Base-by-base conservation (phyloP, 2,797 vertebrate genomes). In the Muscicapa striata region DNA sequence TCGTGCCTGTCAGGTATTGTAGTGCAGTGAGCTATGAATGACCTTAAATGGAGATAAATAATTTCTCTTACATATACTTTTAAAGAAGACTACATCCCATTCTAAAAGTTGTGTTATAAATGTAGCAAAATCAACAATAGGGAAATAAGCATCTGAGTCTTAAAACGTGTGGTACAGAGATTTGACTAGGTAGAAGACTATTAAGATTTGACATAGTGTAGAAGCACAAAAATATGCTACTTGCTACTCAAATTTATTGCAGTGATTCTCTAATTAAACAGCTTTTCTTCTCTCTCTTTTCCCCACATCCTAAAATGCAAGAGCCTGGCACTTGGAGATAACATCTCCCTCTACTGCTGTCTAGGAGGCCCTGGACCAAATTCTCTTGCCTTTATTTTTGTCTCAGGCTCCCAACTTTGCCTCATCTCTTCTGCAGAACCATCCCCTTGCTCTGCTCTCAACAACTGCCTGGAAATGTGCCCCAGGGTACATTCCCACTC, bases 1-100 rank as follows among this genome's bases (percentile, higher is more conserved):
- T 40, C 0, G 0, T 48, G 34, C 10, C 63, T 67, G 6, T 46
- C 40, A 61, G 8, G 9, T 73, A 73, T n/a, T 87, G 22, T 24
- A 84, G 29, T 27, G 32, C 48, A 69, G 10, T 66, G 30, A 86
- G 38, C 26, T 58, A 81, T 11, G 17, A 81, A 51, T 32, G 18
- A 74, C 24, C 8, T 66, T 51, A 88, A 74, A 85, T 32, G 8
- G 20, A 80, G 45, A 36, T 17, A 57, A 61, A 62, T 29, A 11
- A 20, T n/a, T 90, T 74, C 27, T 49, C n/a, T 54, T 14, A 41
- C 8, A 10, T 5, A 0, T 48, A 67, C 22, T 64, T 82, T 89
- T 9, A 46, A 74, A 18, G 34, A 74, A 52, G 11, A 67, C 15
- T 57, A 30, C 13, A 46, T n/a, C 15, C 12, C 15, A 15, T 78